Base-by-base conservation (phyloP, 2,888 invertebrate genomes). In the Toxonevra muliebris region DNA sequence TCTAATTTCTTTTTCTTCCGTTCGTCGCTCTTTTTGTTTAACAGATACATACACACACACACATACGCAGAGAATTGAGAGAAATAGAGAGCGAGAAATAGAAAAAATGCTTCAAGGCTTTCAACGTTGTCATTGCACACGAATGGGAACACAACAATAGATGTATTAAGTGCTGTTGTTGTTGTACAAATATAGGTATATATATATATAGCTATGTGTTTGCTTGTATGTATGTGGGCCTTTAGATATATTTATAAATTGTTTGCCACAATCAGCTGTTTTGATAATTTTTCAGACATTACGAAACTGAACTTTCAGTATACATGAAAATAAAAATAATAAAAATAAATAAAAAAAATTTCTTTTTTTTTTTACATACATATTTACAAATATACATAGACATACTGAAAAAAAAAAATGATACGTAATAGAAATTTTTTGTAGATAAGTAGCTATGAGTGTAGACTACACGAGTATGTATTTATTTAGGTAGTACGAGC, bases 261-360 rank as follows among this genome's bases (percentile, higher is more conserved):
- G 17, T 61, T 61, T 52, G 45, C 30, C 43, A 62, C 70, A 73
- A 70, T 73, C 75, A 75, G 75, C 75, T 75, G 75, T 75, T 75
- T 69, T 68, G 63, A 66, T 64, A 61, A 68, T 65, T 60, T 65
- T 65, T 55, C 61, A 64, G 61, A 65, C 65, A 69, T 73, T 74
- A 73, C 64, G 69, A 73, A 71, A 69, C 68, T 60, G 63, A 68
- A n/a, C n/a, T n/a, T n/a, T n/a, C n/a, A 63, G 64, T 52, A 66
- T 63, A 55, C 40, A 59, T 69, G 54, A 54, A 61, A 66, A 65
- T 54, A 57, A 58, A 19, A 43, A 43, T 53, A 48, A 42, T 15
- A 43, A 19, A 43, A 61, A 42, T 42, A 20, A 65, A 59, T 59
- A 43, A 71, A 65, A 68, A 65, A 68, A 69, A 55, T 50, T 60